Evolutionary conservation across 2,797 vertebrate species (phyloP), one percentile per base, ranked within the genome.

Genomic region (Chrysocyon brachyurus): DNA sequence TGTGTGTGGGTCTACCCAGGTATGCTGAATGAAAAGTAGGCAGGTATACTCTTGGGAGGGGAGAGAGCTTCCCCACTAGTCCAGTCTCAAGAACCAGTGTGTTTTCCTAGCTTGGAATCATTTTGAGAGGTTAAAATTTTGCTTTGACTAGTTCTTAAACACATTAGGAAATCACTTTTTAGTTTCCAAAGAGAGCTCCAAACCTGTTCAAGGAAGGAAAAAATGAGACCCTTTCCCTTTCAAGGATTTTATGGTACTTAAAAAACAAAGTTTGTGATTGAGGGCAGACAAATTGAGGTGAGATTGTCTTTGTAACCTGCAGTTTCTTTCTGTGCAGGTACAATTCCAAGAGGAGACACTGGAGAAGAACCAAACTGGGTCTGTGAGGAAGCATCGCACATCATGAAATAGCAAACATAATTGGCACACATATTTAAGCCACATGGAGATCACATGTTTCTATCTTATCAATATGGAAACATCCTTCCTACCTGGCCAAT

Each of bases 331-430:
- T 90, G 22, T 90, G 82, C 90, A 98, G 97, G 87, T 97, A 97
- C 90, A 98, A 98, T 75, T 98, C 97, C 36, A 98, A 97, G 96
- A 97, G 97, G 88, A 97, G 96, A 72, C 97, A 98, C 22, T 98
- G 97, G 97, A 97, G 97, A 77, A 97, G 97, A 93, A 98, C 97
- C 8, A 98, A 97, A 87, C 96, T 97, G 75, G 97, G 97, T 72
- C 96, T 98, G 1, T 98, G 52, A 97, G 49, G 31, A 97, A 36
- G 26, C 94, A 5, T 66, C 26, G 1, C 21, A 22, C 19, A 11
- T 8, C 22, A 11, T 1, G n/a, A 10, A 46, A 59, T 49, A 66
- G 2, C 21, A 6, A 33, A 14, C 75, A 0, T 72, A 17, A 66
- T 17, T 9, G 64, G 64, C 31, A n/a, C 7, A n/a, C 31, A 2